Base-by-base conservation (phyloP, 2,797 vertebrate genomes). In the Synanceia verrucosa region DNA sequence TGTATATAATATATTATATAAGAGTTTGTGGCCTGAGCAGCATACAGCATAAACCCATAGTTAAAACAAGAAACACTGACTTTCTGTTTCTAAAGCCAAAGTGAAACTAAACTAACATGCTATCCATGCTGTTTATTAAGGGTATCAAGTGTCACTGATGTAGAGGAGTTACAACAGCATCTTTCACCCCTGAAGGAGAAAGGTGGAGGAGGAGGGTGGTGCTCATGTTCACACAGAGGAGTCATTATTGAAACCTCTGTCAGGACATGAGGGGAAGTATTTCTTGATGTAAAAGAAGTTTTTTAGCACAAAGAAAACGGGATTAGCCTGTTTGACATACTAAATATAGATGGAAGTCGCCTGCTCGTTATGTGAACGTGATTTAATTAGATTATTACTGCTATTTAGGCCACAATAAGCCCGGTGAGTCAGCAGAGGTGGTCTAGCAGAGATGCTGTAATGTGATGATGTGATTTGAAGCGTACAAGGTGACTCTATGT, bases 331-430 rank as follows among this genome's bases (percentile, higher is more conserved):
- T 23, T 44, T 36, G 60, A 31, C 44, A 48, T 10, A 43, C 51
- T 67, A 75, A 91, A 88, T 86, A 87, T 88, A 90, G 82, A 84
- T 21, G 70, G 67, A 79, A 83, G 80, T 76, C 63, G 43, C 16
- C 46, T 28, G 76, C 12, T 4, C 44, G 19, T 78, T 31, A 73
- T 77, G 48, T 87, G 75, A 81, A 87, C 57, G 73, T 83, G 80
- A 47, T 80, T 79, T 87, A 87, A 90, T 87, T 19, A 83, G 89
- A 90, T 92, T 89, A 90, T 64, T 23, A 36, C 65, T 64, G 62
- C 34, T 16, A 55, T 83, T 72, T 51, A 52, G 28, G n/a, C 50
- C 16, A n/a, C n/a, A n/a, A 37, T 61, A 83, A 87, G 4, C 47
- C 70, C 18, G 8, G 33, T 82, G 82, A 84, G 59, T 81, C 85